These are phyloP conservation scores for Crossocerus cetratus DNA, from an alignment of 2,888 invertebrate species.

Conservation along the genomic window DNA sequence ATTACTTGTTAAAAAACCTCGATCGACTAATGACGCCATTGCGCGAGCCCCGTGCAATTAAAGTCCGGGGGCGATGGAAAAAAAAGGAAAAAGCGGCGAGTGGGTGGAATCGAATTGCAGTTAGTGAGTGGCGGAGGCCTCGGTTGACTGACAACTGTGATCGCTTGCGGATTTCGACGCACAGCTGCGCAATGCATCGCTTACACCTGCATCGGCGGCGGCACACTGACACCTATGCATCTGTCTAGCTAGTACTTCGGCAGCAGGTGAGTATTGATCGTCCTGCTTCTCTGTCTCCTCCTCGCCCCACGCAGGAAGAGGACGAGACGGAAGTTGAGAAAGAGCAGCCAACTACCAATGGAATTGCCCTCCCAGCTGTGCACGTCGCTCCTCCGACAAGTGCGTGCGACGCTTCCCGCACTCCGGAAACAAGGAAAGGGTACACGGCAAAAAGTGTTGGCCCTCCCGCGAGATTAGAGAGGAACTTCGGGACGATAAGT, in stretches of 20 bases:
- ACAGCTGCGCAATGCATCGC: constrained; percentile 46
- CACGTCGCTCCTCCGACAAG: too few relatives aligned
- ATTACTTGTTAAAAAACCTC: too few relatives aligned
- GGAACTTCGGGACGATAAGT: background rate
- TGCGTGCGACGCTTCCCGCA: background rate
- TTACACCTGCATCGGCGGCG: constrained; percentile 8
- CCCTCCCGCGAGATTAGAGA: too few relatives aligned
- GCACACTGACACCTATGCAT: constrained; percentile 10
- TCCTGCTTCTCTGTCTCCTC: constrained; percentile 4
- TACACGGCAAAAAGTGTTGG: too few relatives aligned
- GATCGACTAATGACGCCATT: too few relatives aligned
- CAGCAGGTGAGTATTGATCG: constrained; percentile 74
- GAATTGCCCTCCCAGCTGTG: background rate
- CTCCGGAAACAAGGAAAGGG: background rate
- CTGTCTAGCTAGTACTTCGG: constrained; percentile 19
- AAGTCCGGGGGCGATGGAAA: too few relatives aligned
- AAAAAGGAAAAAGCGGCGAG: too few relatives aligned
- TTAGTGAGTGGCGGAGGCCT: background rate
- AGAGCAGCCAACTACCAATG: background rate
- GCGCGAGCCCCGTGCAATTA: too few relatives aligned
- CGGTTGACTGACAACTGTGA: too few relatives aligned
- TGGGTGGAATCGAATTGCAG: too few relatives aligned
- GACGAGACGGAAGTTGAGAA: background rate
- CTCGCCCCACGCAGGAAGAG: too few relatives aligned
- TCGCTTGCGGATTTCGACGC: constrained; percentile 16